Base-by-base conservation (phyloP, 2,797 vertebrate genomes). In the Tachyglossus aculeatus region DNA sequence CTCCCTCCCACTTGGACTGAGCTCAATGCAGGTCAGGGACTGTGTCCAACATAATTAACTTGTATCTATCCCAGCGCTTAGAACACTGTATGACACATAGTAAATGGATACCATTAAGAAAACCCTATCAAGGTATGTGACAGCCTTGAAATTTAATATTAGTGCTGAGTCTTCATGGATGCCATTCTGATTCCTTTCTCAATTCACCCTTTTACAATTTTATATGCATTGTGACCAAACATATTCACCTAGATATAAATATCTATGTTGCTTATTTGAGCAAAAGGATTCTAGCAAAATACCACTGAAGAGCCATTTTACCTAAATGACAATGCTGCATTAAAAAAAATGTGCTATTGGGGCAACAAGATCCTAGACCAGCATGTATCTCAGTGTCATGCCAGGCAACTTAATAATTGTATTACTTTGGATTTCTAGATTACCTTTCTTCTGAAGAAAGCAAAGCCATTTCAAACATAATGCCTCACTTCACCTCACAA, bases 131-230 rank as follows among this genome's bases (percentile, higher is more conserved):
- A n/a, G n/a, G n/a, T n/a, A n/a, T n/a, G n/a, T n/a, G n/a, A n/a
- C n/a, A n/a, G n/a, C n/a, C n/a, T n/a, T n/a, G n/a, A n/a, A n/a
- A n/a, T n/a, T n/a, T n/a, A n/a, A n/a, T n/a, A n/a, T n/a, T n/a
- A n/a, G n/a, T n/a, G n/a, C n/a, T n/a, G n/a, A n/a, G n/a, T n/a
- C n/a, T n/a, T n/a, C n/a, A n/a, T n/a, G n/a, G n/a, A n/a, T n/a
- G n/a, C n/a, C n/a, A n/a, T n/a, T n/a, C 50, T 12, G n/a, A 34
- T 22, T 47, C 10, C 0, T 2, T 33, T 21, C 34, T 56, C 7
- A 2, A 5, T 52, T 19, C 59, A 55, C 32, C 21, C 15, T 37
- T 1, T 4, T 24, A 13, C 50, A 19, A 18, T 27, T 44, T 48
- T 9, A 16, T 41, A 16, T 8, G 40, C 32, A 51, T 0, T 6